phyloP scores from a whole-genome alignment of 2,797 vertebrate species.

The Netta rufina region DNA sequence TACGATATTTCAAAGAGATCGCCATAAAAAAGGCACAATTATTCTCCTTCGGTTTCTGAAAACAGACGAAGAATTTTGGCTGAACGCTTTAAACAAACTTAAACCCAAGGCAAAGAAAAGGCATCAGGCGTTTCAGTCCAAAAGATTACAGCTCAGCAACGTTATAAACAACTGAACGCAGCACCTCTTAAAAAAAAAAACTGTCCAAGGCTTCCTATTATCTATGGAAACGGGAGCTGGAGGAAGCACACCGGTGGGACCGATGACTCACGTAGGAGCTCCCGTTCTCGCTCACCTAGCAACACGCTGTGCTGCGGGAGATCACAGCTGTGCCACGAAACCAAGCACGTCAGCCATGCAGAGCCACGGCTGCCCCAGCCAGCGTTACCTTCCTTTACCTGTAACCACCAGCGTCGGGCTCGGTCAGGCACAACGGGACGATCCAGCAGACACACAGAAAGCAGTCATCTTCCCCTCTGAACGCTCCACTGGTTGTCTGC shows the following conservation, averaged over 20 bases:
- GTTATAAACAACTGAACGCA: not conserved
- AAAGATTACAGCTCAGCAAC: not conserved
- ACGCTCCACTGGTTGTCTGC: not conserved
- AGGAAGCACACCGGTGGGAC: not conserved
- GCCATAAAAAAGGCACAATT: not conserved
- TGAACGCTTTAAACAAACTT: slow-evolving; percentile 16
- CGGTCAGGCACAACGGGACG: not conserved
- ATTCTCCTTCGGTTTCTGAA: not conserved
- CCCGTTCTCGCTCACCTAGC: not conserved
- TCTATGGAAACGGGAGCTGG: not conserved
- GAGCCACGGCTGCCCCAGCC: not conserved
- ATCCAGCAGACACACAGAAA: not conserved
- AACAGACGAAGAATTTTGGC: not conserved
- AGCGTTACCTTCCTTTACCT: not conserved
- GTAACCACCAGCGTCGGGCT: not conserved
- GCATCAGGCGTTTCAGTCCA: not conserved
- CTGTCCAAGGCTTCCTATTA: not conserved
- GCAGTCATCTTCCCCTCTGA: not conserved
- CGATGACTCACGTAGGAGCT: not conserved
- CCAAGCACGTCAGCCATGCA: not conserved
- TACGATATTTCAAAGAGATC: not conserved
- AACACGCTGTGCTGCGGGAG: not conserved
- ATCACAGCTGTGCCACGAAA: not conserved
- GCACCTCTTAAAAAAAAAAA: not conserved
- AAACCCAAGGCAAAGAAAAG: not conserved